These are phyloP conservation scores for Phymastichus coffea DNA, from an alignment of 1,140 invertebrate species.

Conservation along the genomic window DNA sequence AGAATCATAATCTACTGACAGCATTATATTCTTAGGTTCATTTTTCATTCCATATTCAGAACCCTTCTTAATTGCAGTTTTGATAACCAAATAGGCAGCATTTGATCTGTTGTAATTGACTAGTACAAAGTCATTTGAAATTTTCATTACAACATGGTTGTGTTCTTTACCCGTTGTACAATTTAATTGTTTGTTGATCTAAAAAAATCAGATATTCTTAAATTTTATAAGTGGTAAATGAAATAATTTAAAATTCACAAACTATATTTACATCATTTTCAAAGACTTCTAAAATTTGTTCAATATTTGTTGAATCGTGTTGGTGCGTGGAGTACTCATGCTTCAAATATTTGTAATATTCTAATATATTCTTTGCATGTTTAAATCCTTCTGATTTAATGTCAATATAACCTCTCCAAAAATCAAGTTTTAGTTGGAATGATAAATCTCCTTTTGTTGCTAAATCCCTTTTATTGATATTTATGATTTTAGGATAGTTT, in stretches of 20 bases:
- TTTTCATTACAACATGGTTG: neutral
- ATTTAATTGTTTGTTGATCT: too few species aligned
- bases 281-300: conserved; percentile 35
- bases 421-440: conserved; percentile 54
- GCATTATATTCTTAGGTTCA: conserved; percentile 22
- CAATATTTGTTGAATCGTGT: neutral
- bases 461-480: conserved; percentile 55
- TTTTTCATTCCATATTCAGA: conserved; percentile 34
- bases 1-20: conserved; percentile 34
- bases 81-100: conserved; percentile 33
- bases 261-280: conserved; percentile 16
- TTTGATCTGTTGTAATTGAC: conserved; percentile 35
- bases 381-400: conserved; percentile 15
- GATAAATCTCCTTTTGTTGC: conserved; percentile 55
- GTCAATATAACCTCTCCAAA: conserved; percentile 53
- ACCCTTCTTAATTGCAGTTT: conserved; percentile 26
- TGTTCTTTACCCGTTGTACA: too few species aligned
- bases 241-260: neutral
- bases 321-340: neutral
- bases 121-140: conserved; percentile 8
- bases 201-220: neutral
- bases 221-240: neutral
- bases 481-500: conserved; percentile 41
- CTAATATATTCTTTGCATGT: conserved; percentile 32
- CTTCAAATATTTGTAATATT: too few species aligned